A percentile compares a stretch with the other conserved stretches of the same genome.
Evolutionary conservation across 2,113 vertebrate species (phyloP).

Genomic region (Lipophrys pholis): DNA sequence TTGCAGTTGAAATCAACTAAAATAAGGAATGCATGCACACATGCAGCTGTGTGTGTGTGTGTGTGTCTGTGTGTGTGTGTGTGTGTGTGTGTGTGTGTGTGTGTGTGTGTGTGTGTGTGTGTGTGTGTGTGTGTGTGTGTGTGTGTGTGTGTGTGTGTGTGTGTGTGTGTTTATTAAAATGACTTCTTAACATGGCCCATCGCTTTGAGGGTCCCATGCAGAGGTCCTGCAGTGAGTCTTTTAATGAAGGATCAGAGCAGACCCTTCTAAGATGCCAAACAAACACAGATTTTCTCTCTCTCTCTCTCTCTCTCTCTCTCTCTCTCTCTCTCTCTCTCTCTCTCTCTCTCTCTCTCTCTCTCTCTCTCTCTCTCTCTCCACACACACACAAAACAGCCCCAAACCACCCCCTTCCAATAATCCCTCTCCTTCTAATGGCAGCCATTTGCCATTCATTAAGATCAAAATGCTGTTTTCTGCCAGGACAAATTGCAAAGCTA

Average conservation of each 20-base stretch:
- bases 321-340: conserved; percentile 43
- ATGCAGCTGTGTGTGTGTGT: conserved; percentile 75
- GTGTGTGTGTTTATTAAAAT: conserved; percentile 92
- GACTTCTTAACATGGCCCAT: conserved; percentile 95
- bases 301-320: conserved; percentile 32
- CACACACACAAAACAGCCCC: conserved; percentile 49
- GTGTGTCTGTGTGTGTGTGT: too few relatives aligned
- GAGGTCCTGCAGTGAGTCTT: conserved; percentile 94
- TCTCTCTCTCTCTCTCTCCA: conserved; percentile 71
- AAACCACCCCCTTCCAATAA: conserved; percentile 84
- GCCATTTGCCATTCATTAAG: conserved; percentile 99
- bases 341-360: neutral
- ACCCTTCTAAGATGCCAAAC: conserved; percentile 91
- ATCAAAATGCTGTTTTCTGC: conserved; percentile 99
- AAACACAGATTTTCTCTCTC: conserved; percentile 6
- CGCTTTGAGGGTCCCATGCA: conserved; percentile 91
- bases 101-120: conserved; percentile 90
- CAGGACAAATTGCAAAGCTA: conserved; percentile 98
- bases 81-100: conserved; percentile 80
- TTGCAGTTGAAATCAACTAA: conserved; percentile 33
- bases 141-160: conserved; percentile 84
- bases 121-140: conserved; percentile 79
- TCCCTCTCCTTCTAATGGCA: conserved; percentile 99
- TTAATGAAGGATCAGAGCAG: conserved; percentile 99
- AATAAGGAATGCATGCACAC: conserved; percentile 8